Base-by-base conservation (phyloP, 1,140 invertebrate genomes). In the Arion vulgaris region DNA sequence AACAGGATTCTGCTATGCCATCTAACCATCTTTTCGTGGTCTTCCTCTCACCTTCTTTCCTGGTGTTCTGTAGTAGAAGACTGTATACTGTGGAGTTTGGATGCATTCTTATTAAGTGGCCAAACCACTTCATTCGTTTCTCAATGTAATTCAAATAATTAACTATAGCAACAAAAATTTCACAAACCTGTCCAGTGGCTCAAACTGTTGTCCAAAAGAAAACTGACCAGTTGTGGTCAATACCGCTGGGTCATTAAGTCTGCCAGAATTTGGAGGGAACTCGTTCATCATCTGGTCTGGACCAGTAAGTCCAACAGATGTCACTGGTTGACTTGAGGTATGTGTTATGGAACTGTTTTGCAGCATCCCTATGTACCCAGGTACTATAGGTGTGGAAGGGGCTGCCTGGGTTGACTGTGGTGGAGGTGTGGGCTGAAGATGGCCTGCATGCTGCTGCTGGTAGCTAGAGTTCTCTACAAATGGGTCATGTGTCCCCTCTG, bases 401-500 rank as follows among this genome's bases (percentile, higher is more conserved):
- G 78, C 62, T 71, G 38, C n/a, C 13, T 38, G 15, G 17, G 15
- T 0, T 41, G 57, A 23, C 41, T 71, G 78, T 32, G 78, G 68
- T 7, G 78, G 62, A 32, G 51, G 66, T 34, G 78, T 36, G 15
- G 34, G 62, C 45, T 75, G 73, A 53, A 49, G 73, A 19, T 5
- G 41, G 28, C 38, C 41, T 32, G n/a, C 41, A 51, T 32, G 68
- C 69, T 73, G 80, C 49, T 80, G 79, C 49, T 39, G 49, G 26
- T 83, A 83, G 73, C 82, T 72, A 28, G 87, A 85, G 39, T 91
- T 91, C 81, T 91, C 91, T 72, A 90, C 86, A 87, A 92, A 92
- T 62, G 91, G 91, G 84, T 92, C 91, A 82, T 91, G 90, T 91
- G 78, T 92, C 90, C 74, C n/a, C n/a, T n/a, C n/a, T n/a, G n/a